Evolutionary conservation across 2,888 invertebrate species (phyloP).

Genomic region (Limnephilus auricula): DNA sequence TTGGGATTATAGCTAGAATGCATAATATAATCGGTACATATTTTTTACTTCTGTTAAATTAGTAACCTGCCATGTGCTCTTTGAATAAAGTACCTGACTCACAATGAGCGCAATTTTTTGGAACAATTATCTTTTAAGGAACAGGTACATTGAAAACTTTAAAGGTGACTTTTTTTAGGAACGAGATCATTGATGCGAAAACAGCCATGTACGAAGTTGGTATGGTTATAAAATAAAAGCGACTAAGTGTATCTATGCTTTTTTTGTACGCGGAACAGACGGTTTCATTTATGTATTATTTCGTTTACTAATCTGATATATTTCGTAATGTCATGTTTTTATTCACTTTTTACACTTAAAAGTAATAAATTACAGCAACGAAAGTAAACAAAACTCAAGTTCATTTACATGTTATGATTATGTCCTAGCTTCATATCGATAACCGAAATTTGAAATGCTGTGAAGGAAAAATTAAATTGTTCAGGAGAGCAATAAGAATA

Average conservation of each 20-base stretch:
- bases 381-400: not conserved
- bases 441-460: no score
- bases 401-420: not conserved
- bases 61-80: not conserved
- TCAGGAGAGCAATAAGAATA: no score
- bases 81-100: not conserved
- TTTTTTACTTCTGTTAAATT: not conserved
- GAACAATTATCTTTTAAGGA: not conserved
- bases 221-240: not conserved
- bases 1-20: not conserved
- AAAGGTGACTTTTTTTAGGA: not conserved
- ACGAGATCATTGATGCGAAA: constrained; percentile 4
- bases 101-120: not conserved
- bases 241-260: not conserved
- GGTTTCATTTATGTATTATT: not conserved
- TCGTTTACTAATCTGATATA: not conserved
- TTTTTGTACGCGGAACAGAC: constrained; percentile 11
- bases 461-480: no score
- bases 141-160: not conserved
- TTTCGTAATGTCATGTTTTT: not conserved
- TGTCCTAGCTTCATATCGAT: no score
- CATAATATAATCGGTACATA: not conserved
- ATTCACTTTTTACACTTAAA: not conserved
- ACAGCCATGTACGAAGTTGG: not conserved
- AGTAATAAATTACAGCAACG: no score